Evolutionary conservation across 2,797 vertebrate genomes (phyloP).

Genomic region (Danio aesculapii): DNA sequence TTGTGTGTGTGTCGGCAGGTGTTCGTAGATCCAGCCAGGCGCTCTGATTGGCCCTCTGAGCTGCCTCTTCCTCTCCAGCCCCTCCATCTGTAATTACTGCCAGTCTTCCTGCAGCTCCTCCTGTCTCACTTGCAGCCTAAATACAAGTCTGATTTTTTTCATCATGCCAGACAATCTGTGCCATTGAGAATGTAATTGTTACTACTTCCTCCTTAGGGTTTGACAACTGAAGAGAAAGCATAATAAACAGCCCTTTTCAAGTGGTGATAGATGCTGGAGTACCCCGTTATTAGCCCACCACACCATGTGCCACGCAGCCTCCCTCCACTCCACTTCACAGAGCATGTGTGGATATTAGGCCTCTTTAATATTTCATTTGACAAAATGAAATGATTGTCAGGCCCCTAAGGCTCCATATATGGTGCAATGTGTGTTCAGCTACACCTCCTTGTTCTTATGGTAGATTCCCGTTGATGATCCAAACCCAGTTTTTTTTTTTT

Average conservation of each 20-base stretch:
- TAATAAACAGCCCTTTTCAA: constrained; percentile 14
- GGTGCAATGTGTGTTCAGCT: constrained; percentile 15
- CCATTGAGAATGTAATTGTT: constrained; percentile 73
- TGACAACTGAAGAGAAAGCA: constrained; percentile 36
- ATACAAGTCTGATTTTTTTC: constrained; percentile 63
- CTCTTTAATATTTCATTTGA: constrained; percentile 75
- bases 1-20: constrained; percentile 65
- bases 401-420: constrained; percentile 32
- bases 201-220: constrained; percentile 46
- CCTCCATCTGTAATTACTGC: constrained; percentile 72
- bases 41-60: constrained; percentile 73
- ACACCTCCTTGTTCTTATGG: background rate
- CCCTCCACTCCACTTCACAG: constrained; percentile 56
- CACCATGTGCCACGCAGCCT: constrained; percentile 44
- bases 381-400: constrained; percentile 60
- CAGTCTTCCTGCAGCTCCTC: constrained; percentile 54
- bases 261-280: background rate
- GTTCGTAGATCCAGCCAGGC: constrained; percentile 70
- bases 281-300: constrained; percentile 27
- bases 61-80: constrained; percentile 58
- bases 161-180: constrained; percentile 53
- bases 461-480: constrained; percentile 3
- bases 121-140: constrained; percentile 36
- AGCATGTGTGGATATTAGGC: constrained; percentile 77
- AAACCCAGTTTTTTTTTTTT: background rate